Conservation (phyloP, 2,888 invertebrate genomes). For the Troides helena region DNA sequence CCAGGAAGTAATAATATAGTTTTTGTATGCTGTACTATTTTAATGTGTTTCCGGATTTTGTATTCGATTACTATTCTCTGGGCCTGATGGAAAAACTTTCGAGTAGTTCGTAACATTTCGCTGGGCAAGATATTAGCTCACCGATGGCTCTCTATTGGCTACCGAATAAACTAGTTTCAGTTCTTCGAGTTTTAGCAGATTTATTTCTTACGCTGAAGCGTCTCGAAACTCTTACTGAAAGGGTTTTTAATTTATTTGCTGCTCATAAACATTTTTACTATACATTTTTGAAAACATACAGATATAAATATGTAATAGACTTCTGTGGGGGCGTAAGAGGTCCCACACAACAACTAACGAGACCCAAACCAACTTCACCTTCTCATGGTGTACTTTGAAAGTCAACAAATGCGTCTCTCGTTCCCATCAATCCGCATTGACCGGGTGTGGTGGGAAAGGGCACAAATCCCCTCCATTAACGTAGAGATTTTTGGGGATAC, state of each 20-base stretch:
- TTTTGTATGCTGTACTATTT: background rate
- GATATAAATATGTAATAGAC: too few species aligned
- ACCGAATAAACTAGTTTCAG: constrained; percentile 45
- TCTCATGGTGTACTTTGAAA: too few species aligned
- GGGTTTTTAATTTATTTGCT: background rate
- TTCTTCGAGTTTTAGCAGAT: constrained; percentile 50
- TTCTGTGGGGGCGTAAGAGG: too few species aligned
- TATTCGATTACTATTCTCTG: constrained; percentile 25
- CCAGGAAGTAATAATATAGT: too few species aligned
- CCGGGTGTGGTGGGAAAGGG: too few species aligned
- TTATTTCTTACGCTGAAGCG: constrained; percentile 51
- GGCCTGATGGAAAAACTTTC: constrained; percentile 37
- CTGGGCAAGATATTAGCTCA: constrained; percentile 39
- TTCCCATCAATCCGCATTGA: too few species aligned
- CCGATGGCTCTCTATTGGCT: constrained; percentile 31
- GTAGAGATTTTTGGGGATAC: too few species aligned
- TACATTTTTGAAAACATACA: background rate
- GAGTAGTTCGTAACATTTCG: constrained; percentile 31
- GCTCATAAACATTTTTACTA: background rate
- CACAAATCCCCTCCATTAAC: too few species aligned
- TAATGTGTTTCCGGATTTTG: constrained; percentile 15
- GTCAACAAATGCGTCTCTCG: too few species aligned
- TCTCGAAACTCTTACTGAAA: constrained; percentile 3
- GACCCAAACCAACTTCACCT: too few species aligned
- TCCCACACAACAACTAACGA: too few species aligned